Base-by-base conservation (phyloP, 2,113 vertebrate species). In the Chiloscyllium plagiosum region DNA sequence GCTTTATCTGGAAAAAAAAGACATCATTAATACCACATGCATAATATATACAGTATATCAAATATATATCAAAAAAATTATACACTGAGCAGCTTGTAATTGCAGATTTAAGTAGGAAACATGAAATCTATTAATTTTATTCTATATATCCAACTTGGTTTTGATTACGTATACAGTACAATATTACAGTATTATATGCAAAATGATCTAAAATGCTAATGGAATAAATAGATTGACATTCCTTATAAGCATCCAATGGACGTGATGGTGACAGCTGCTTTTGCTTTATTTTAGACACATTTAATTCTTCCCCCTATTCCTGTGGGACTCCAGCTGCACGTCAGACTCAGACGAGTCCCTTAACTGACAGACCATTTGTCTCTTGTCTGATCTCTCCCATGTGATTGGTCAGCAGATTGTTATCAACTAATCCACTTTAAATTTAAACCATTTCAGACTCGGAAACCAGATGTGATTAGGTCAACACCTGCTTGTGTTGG, bases 381-480 rank as follows among this genome's bases (percentile, higher is more conserved):
- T 98, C 97, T 96, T 97, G 97, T 97, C 97, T 97, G 96, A 97
- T 96, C 96, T 96, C 96, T 96, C 97, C 97, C 97, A 96, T 96
- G 96, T 98, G 97, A 97, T 97, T 96, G 97, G 97, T 97, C 96
- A 96, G 95, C 96, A 96, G 95, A 96, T 97, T 97, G 97, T 98
- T 97, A 97, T 97, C 97, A 97, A 96, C 96, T 96, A 97, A 98
- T 97, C 96, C 96, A 97, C 97, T 96, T 96, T 83, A 96, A 97
- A 97, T 95, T 96, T 95, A 97, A 97, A 96, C 97, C 97, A 97
- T 98, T 98, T 97, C 97, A 96, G 97, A 96, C 96, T 76, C 97
- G 97, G 97, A 97, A 98, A 98, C 97, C 97, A 98, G 97, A 98
- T 98, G 97, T 97, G 97, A 98, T 97, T 96, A 96, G 97, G 98